phyloP scores from a whole-genome alignment of 2,888 invertebrate genomes.

The Piscicola geometra region DNA sequence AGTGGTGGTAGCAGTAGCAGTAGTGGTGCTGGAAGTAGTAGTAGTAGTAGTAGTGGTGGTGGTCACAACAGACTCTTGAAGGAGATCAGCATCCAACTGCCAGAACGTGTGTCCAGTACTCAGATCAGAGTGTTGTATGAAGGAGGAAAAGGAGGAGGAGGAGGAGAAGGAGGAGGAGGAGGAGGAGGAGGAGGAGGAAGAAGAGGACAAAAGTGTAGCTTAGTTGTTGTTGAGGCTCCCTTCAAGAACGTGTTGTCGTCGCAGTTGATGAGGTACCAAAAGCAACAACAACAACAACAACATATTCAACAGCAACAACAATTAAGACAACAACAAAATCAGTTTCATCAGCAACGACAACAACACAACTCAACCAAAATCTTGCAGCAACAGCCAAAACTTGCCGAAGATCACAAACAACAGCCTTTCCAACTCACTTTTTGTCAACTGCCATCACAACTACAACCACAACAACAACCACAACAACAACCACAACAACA shows the following conservation, averaged over 20 bases:
- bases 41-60: too few species aligned
- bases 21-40: too few species aligned
- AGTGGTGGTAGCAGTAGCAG: background rate
- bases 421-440: background rate
- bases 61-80: background rate
- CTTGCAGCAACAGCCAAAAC: too few species aligned
- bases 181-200: background rate
- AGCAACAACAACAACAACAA: background rate
- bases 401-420: too few species aligned
- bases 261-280: too few species aligned
- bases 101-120: background rate
- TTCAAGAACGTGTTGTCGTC: background rate
- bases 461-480: background rate
- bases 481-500: background rate
- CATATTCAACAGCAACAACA: background rate
- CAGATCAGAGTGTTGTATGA: too few species aligned
- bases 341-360: background rate
- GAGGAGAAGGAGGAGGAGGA: background rate
- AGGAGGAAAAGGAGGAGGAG: too few species aligned
- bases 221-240: background rate
- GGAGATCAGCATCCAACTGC: conserved; percentile 6
- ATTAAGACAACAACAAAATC: background rate
- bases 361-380: too few species aligned
- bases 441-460: background rate
- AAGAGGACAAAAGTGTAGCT: background rate